A percentile compares a stretch with the other conserved stretches of the same genome.
phyloP scores from a whole-genome alignment of 2,113 vertebrate genomes.

The Chaetura pelagica region DNA sequence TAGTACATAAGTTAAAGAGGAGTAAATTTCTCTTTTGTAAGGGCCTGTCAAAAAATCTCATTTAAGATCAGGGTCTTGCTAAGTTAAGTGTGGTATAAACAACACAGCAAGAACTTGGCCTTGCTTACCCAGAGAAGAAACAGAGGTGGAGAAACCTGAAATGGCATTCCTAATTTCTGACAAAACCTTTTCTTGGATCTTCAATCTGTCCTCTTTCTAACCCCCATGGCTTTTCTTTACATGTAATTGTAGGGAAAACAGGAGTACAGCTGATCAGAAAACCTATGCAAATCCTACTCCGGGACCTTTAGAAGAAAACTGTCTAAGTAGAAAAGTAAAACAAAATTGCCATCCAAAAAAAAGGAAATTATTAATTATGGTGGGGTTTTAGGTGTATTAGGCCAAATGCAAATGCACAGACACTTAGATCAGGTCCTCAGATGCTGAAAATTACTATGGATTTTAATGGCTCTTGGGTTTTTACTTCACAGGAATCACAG shows the following conservation, averaged over 20 bases:
- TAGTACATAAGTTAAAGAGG: background rate
- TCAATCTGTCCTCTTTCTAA: background rate
- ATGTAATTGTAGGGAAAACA: background rate
- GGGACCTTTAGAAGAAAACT: background rate
- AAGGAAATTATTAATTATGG: background rate
- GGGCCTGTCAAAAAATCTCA: background rate
- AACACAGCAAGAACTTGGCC: background rate
- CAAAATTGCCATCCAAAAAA: background rate
- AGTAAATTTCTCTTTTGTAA: background rate
- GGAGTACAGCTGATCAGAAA: background rate
- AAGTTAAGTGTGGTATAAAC: background rate
- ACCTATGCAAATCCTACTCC: background rate
- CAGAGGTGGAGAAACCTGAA: background rate
- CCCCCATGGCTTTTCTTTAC: background rate
- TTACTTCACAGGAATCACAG: background rate
- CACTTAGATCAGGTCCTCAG: background rate
- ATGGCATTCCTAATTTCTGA: background rate
- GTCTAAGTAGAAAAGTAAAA: background rate
- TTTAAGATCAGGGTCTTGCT: background rate
- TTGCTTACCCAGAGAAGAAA: background rate
- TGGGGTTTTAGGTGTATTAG: background rate
- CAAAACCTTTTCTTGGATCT: background rate
- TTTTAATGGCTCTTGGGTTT: background rate
- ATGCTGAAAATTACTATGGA: background rate
- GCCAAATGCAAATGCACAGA: background rate